Base-by-base conservation (phyloP, 1,140 invertebrate species). In the Chrysomallon squamiferum region DNA sequence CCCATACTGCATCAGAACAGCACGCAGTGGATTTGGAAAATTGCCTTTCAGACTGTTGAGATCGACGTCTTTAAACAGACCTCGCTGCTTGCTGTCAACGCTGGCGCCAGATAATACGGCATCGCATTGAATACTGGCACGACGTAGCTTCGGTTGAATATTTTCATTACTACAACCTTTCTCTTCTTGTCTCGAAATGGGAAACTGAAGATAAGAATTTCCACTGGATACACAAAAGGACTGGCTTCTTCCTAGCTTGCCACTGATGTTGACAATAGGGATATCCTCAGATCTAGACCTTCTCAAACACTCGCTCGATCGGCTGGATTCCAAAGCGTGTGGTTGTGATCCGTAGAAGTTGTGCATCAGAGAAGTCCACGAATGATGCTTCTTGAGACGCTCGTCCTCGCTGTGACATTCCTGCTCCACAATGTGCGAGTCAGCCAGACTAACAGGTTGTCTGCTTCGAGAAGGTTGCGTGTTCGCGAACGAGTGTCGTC, bases 81-180 rank as follows among this genome's bases (percentile, higher is more conserved):
- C 50, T 22, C 29, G 50, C 22, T 54, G 22, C 25, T 54, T 54
- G 22, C 29, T 54, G 29, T 27, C 29, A 7, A 38, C 35, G 1
- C 50, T 7, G 50, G 22, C 50, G 3, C 50, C 50, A 27, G 50
- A 27, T 22, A 54, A 54, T 3, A 54, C 50, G 15, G 50, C 50
- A 15, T 54, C 50, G 25, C 50, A 54, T 22, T 54, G 50, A 27
- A 54, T 54, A 22, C 50, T 54, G 25, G 50, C 50, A 27, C 50
- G 50, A 5, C 50, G 50, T 27, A 54, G 29, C 50, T 54, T 54
- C 9, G 50, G 50, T 29, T 54, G 18, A 27, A 54, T 54, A 30
- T 54, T 54, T 54, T 54, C 50, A 54, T 27, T 54, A 54, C 25
- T 54, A 4, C 18, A 25, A 1, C 9, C 11, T 9, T 25, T 38